Evolutionary conservation across 2,888 invertebrate species (phyloP).

Genomic region (Mimachlamys varia): DNA sequence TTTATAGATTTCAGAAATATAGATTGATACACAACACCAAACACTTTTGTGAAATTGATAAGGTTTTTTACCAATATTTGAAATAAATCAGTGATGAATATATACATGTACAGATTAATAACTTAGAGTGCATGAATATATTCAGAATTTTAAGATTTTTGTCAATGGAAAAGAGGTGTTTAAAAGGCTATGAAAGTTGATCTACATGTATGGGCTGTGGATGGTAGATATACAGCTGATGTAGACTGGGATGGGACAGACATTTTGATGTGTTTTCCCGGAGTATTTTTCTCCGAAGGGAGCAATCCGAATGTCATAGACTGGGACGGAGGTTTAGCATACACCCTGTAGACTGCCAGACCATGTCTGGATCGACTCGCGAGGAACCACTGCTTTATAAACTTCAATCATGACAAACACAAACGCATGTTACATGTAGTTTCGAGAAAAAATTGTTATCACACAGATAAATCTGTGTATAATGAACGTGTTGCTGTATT

Average conservation of each 20-base stretch:
- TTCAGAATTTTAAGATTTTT: background rate
- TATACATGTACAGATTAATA: background rate
- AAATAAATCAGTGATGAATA: background rate
- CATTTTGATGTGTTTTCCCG: slow-evolving; percentile 6
- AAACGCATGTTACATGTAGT: slow-evolving; percentile 11
- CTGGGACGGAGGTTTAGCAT: background rate
- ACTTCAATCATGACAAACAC: background rate
- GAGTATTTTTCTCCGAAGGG: background rate
- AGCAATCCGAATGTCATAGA: background rate
- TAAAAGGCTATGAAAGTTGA: background rate
- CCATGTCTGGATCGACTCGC: background rate
- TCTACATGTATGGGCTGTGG: background rate
- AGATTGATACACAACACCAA: background rate
- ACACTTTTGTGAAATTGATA: background rate
- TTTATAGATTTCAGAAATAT: background rate
- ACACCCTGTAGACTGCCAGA: background rate
- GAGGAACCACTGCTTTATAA: background rate
- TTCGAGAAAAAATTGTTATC: background rate
- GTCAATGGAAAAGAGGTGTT: background rate
- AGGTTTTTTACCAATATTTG: background rate
- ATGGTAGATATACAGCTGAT: background rate
- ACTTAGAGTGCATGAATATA: background rate
- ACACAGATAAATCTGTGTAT: background rate
- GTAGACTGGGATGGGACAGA: background rate
- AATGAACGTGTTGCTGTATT: no score